These are phyloP conservation scores for Sesia apiformis DNA, from an alignment of 2,888 invertebrate species.

Conservation along the genomic window DNA sequence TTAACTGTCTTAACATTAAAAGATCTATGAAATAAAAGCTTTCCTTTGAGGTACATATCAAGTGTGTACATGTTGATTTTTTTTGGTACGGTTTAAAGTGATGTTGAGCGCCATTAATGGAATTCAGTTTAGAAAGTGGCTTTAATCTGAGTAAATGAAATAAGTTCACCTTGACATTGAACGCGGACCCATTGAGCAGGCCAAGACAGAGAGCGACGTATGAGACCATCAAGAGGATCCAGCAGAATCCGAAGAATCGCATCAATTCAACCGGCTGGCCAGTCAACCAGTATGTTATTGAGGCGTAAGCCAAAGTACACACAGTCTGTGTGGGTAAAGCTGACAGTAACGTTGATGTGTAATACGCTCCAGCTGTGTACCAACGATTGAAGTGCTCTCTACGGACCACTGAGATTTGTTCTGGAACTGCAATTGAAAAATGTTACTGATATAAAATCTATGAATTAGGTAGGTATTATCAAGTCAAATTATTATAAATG, in stretches of 20 bases:
- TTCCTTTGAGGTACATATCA: too few species aligned
- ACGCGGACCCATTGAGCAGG: slow-evolving; percentile 86
- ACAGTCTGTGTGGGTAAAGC: slow-evolving; percentile 88
- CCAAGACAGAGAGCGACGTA: slow-evolving; percentile 92
- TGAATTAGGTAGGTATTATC: too few species aligned
- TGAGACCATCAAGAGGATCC: slow-evolving; percentile 84
- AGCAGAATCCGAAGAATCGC: slow-evolving; percentile 81
- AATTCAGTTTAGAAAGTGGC: too few species aligned
- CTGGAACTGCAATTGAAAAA: slow-evolving; percentile 79
- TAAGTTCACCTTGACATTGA: slow-evolving; percentile 80
- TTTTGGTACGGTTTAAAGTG: too few species aligned
- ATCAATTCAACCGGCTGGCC: slow-evolving; percentile 85
- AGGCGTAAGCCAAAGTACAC: slow-evolving; percentile 83
- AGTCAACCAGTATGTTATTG: slow-evolving; percentile 89
- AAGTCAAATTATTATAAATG: too few species aligned
- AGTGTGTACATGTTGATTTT: too few species aligned
- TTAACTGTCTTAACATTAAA: too few species aligned
- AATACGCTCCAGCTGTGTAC: slow-evolving; percentile 91
- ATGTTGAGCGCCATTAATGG: too few species aligned
- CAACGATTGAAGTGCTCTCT: slow-evolving; percentile 92
- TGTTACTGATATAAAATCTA: slow-evolving; percentile 1
- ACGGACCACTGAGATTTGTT: slow-evolving; percentile 85
- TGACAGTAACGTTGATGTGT: slow-evolving; percentile 83
- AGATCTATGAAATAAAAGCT: too few species aligned
- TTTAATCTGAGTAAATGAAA: too few species aligned